Conservation (phyloP, 1,140 invertebrate species). For the Drosophila triauraria region DNA sequence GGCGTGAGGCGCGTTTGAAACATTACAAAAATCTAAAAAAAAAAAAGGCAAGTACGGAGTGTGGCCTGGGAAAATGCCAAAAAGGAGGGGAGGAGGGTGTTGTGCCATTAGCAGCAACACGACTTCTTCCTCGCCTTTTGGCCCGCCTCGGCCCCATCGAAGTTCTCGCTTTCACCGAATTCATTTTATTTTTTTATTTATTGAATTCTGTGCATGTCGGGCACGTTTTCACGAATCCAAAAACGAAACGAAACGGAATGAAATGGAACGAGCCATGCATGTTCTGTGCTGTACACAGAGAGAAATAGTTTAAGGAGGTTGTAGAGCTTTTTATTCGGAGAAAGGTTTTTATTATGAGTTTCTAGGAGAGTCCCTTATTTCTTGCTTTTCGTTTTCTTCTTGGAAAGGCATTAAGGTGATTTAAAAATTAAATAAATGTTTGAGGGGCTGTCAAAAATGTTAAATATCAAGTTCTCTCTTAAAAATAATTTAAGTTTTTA, state of each 20-base stretch:
- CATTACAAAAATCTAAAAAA: constrained; percentile 13
- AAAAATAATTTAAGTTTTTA: background rate
- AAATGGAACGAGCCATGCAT: constrained; percentile 55
- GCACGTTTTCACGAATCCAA: constrained; percentile 74
- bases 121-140: constrained; percentile 39
- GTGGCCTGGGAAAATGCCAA: constrained; percentile 40
- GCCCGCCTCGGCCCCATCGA: constrained; percentile 7
- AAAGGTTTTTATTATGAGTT: background rate
- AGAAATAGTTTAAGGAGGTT: background rate
- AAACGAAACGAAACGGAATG: constrained; percentile 49
- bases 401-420: too few relatives aligned
- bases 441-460: too few relatives aligned
- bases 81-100: background rate
- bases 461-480: background rate
- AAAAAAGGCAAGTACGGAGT: constrained; percentile 3
- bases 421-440: too few relatives aligned
- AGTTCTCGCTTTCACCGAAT: constrained; percentile 79
- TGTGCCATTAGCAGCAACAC: constrained; percentile 70
- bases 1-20: constrained; percentile 28
- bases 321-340: background rate
- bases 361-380: too few relatives aligned
- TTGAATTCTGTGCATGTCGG: constrained; percentile 79
- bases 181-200: constrained; percentile 81
- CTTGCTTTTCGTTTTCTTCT: too few relatives aligned
- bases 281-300: constrained; percentile 13